These are phyloP conservation scores for Anguilla anguilla DNA, from an alignment of 2,797 vertebrate genomes.

Conservation along the genomic window DNA sequence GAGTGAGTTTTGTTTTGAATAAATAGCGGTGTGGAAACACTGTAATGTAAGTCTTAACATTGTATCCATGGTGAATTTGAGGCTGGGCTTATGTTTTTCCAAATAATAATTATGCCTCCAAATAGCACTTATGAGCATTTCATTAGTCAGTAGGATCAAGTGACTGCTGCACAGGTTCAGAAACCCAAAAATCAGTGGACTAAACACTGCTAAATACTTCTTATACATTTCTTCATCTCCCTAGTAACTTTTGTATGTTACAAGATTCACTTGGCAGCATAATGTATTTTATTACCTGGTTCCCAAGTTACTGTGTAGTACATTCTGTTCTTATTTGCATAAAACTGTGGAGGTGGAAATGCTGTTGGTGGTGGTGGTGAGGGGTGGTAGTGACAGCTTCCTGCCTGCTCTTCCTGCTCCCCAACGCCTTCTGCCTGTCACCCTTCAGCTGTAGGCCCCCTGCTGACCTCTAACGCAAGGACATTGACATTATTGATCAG, in stretches of 20 bases:
- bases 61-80: neutral
- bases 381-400: neutral
- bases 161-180: neutral
- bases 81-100: neutral
- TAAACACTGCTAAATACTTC: too few relatives aligned
- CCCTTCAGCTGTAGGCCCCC: neutral
- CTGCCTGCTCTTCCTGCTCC: neutral
- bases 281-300: too few relatives aligned
- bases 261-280: neutral
- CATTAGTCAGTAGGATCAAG: neutral
- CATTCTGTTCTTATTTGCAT: too few relatives aligned
- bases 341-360: too few relatives aligned
- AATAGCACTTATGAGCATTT: neutral
- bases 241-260: neutral
- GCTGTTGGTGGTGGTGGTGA: too few relatives aligned
- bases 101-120: neutral
- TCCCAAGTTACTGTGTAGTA: too few relatives aligned
- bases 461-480: neutral
- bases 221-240: too few relatives aligned
- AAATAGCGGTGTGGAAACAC: neutral
- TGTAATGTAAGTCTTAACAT: neutral
- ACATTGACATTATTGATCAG: neutral
- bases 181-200: neutral
- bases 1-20: conserved; percentile 7
- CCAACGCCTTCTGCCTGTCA: neutral